Percentiles rank a stretch among this genome's conserved stretches.
Conservation (phyloP, 2,888 invertebrate species). For the Drosophila dives region DNA sequence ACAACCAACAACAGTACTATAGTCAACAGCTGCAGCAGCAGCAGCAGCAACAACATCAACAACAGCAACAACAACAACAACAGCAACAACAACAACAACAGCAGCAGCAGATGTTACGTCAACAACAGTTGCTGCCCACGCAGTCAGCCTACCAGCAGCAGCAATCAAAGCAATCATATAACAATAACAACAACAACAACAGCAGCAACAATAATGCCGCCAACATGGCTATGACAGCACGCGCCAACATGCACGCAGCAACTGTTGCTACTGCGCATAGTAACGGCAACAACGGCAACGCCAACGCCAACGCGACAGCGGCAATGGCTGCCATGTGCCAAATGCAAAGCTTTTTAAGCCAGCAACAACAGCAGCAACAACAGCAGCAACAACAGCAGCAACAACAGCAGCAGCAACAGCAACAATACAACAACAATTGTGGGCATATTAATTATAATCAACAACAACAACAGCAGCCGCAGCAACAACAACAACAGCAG, state of each 20-base stretch:
- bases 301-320: conserved; percentile 42
- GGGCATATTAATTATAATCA: conserved; percentile 63
- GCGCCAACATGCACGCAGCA: conserved; percentile 65
- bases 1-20: conserved; percentile 40
- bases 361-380: conserved; percentile 52
- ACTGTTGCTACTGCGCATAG: conserved; percentile 50
- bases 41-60: conserved; percentile 46
- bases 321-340: conserved; percentile 75
- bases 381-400: conserved; percentile 43
- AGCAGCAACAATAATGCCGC: conserved; percentile 18
- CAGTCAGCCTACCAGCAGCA: conserved; percentile 57
- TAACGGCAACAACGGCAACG: conserved; percentile 45
- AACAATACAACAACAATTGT: conserved; percentile 50
- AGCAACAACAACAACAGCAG: conserved; percentile 45
- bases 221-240: conserved; percentile 49
- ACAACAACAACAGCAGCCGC: conserved; percentile 54
- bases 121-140: conserved; percentile 65
- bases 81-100: conserved; percentile 51
- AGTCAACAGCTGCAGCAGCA: conserved; percentile 47
- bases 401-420: conserved; percentile 34
- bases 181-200: conserved; percentile 35
- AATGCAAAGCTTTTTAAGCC: conserved; percentile 74
- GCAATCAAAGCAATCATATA: conserved; percentile 51
- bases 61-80: conserved; percentile 54
- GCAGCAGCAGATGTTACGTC: conserved; percentile 69